Evolutionary conservation across 1,140 invertebrate genomes (phyloP), one percentile per base, ranked within the genome.

Genomic region (Acromyrmex echinatior): DNA sequence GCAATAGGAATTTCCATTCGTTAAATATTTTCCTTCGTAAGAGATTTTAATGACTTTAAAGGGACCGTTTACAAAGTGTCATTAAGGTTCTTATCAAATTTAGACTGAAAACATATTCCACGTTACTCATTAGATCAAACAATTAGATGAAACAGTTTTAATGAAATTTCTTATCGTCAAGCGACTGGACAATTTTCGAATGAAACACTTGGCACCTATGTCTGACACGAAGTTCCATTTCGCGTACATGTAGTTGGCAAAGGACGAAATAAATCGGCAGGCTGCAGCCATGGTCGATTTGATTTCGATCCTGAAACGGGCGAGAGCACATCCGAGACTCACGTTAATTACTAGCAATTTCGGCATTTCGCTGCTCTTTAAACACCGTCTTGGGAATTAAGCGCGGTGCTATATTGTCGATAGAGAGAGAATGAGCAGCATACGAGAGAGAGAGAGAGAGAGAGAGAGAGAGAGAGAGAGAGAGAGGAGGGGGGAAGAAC

Each of bases 291-390:
- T 76, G 87, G 60, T 87, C 77, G 87, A 86, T 82, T 82, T 70
- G 71, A 90, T 90, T 88, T 88, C 77, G 77, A 90, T 90, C 77
- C 66, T 9, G 58, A 65, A 53, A 78, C 14, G 18, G 14, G 76
- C 51, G 73, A 70, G 70, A 84, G 74, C n/a, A 7, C 49, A 88
- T 45, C 49, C 63, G 77, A 60, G 85, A 28, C 31, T 86, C 51
- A 81, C 89, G 84, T 91, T 92, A 92, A 92, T 92, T 92, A 90
- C 87, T 65, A 63, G 45, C 74, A 90, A 87, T 92, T 93, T 91
- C 87, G 90, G 82, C 85, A 62, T 88, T 89, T 89, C 86, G 86
- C 56, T 73, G 90, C 71, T 90, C 86, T 86, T 92, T 87, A 86
- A 92, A 84, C 84, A 86, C 76, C 56, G 63, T 84, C 53, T 87